A percentile compares a stretch with the other conserved stretches of the same genome.
Conservation (phyloP, 2,888 invertebrate genomes). For the Drymonia ruficornis region DNA sequence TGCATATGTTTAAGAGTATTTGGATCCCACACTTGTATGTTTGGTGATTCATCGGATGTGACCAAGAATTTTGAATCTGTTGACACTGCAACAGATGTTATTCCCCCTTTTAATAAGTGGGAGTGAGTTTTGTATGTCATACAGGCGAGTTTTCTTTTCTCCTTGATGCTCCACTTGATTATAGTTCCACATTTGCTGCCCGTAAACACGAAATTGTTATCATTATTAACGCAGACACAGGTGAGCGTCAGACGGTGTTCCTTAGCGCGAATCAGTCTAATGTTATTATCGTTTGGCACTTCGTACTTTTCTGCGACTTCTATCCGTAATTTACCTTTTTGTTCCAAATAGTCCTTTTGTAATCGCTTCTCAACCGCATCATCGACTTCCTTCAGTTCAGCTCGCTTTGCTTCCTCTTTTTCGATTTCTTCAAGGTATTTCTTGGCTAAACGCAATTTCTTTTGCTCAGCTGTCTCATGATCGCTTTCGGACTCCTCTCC, state of each 20-base stretch:
- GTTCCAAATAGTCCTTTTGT: constrained; percentile 93
- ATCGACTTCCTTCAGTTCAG: constrained; percentile 86
- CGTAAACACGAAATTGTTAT: constrained; percentile 89
- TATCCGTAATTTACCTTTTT: constrained; percentile 91
- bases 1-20: constrained; percentile 90
- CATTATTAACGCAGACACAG: constrained; percentile 90
- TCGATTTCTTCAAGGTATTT: constrained; percentile 95
- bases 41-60: constrained; percentile 77
- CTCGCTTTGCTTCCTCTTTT: constrained; percentile 89
- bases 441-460: constrained; percentile 94
- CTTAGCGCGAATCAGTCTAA: constrained; percentile 87
- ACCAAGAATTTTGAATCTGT: constrained; percentile 93
- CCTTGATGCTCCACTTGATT: constrained; percentile 92
- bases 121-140: constrained; percentile 79
- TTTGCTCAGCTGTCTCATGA: constrained; percentile 94
- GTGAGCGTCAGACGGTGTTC: constrained; percentile 93
- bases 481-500: constrained; percentile 85
- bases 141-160: constrained; percentile 85
- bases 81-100: constrained; percentile 89
- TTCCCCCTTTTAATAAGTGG: constrained; percentile 71
- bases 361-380: constrained; percentile 90
- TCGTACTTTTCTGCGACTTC: constrained; percentile 87
- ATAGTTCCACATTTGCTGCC: constrained; percentile 95
- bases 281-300: constrained; percentile 56
- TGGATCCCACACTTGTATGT: constrained; percentile 94